Evolutionary conservation across 2,888 invertebrate genomes (phyloP), one percentile per base, ranked within the genome.

Genomic region (Hecatera dysodea): DNA sequence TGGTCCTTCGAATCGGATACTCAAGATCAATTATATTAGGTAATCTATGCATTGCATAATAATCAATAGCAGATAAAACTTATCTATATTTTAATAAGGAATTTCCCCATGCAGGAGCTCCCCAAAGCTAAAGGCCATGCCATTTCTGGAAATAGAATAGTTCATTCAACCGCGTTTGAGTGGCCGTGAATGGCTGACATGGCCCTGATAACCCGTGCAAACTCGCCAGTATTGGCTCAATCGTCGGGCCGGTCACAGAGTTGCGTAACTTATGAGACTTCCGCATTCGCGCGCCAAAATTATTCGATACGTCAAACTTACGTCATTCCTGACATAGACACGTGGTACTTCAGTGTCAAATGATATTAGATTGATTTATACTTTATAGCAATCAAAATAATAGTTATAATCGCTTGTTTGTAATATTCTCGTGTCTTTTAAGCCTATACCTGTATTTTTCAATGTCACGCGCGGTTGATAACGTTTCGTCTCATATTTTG

Each of bases 251-350:
- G 55, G 63, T 36, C 48, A 63, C 69, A 39, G 36, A 33, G 60
- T 74, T 78, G 72, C 67, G 52, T 72, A 56, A 75, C 50, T 2
- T 27, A 1, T 1, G 5, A 15, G 2, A 70, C 60, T 73, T 80
- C 78, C 79, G 75, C n/a, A 60, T 75, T 74, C 62, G 71, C 77
- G 73, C 79, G 85, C 81, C 76, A 83, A 79, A 80, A 76, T 46
- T 56, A 46, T 50, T 60, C 15, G 5, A 64, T 59, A 79, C 84
- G 79, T 85, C 81, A 81, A 19, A 1, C 1, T 22, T 11, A 65
- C 81, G 85, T 81, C 81, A 79, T 66, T 60, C n/a, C 2, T 33
- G 29, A 27, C n/a, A 24, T 22, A 75, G 6, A 75, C 63, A 81
- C 81, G 72, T 81, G 81, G 65, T 81, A 57, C 65, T 50, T 55